A percentile compares a stretch with the other conserved stretches of the same genome.
Conservation (phyloP, 35 echinoderm and acorn worm species). For the Ophioderma brevispina region DNA sequence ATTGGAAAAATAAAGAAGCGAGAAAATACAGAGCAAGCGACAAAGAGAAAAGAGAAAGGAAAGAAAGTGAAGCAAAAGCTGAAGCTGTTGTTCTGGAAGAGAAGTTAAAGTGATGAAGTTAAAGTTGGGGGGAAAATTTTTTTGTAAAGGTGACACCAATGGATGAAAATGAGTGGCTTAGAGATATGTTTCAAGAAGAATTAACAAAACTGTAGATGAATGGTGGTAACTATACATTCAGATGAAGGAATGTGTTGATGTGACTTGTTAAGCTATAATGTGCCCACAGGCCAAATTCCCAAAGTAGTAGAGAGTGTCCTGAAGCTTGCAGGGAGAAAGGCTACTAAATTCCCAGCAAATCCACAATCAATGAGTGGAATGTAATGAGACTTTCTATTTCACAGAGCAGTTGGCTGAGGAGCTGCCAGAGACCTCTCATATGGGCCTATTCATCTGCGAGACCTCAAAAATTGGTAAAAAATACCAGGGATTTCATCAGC, state of each 20-base stretch:
- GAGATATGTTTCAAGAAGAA: constrained; percentile 39
- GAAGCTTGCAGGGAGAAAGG: constrained; percentile 34
- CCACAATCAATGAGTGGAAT: constrained; percentile 44
- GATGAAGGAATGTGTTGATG: too few relatives aligned
- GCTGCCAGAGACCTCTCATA: constrained; percentile 8
- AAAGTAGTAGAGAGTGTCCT: constrained; percentile 26
- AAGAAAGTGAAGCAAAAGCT: background rate
- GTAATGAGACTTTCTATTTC: constrained; percentile 29
- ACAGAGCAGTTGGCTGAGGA: constrained; percentile 50
- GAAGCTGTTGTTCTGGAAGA: background rate
- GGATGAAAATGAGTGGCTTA: constrained; percentile 54
- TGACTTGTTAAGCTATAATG: too few relatives aligned
- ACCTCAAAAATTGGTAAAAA: constrained; percentile 8
- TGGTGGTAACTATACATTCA: constrained; percentile 16
- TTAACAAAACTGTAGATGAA: background rate
- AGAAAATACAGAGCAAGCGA: background rate
- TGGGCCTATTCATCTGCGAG: constrained; percentile 19
- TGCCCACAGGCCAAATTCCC: constrained; percentile 17
- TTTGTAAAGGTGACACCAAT: too few relatives aligned
- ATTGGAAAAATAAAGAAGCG: constrained; percentile 3
- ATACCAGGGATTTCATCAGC: background rate
- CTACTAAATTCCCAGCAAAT: constrained; percentile 10
- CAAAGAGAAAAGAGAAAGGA: background rate
- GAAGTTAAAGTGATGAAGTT: constrained; percentile 5
- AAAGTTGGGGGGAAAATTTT: constrained; percentile 1